Evolutionary conservation across 2,888 invertebrate species (phyloP).

Genomic region (Melinaea menophilus): DNA sequence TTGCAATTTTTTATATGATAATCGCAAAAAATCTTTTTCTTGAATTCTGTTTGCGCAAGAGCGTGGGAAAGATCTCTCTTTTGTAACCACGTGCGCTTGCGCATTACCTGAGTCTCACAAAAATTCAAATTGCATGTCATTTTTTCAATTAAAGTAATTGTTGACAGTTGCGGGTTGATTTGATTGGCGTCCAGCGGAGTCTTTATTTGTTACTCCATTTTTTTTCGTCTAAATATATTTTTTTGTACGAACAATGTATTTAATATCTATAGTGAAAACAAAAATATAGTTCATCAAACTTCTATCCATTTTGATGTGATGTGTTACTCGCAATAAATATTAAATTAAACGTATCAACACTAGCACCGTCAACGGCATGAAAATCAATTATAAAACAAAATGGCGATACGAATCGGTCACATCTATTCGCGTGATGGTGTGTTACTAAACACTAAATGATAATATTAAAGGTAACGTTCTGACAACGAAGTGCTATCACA

Average conservation of each 20-base stretch:
- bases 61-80: slow-evolving; percentile 55
- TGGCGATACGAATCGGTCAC: slow-evolving; percentile 29
- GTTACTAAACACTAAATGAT: slow-evolving; percentile 22
- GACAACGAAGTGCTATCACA: slow-evolving; percentile 12
- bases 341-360: slow-evolving; percentile 7
- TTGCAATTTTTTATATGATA: slow-evolving; percentile 55
- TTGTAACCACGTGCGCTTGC: slow-evolving; percentile 48
- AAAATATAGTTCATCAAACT: not conserved
- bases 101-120: slow-evolving; percentile 51
- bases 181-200: slow-evolving; percentile 45
- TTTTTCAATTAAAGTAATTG: slow-evolving; percentile 37
- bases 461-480: slow-evolving; percentile 26
- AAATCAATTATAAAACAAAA: slow-evolving; percentile 16
- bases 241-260: too few species aligned
- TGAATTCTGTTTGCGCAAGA: slow-evolving; percentile 52
- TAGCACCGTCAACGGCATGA: not conserved
- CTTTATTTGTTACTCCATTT: slow-evolving; percentile 14
- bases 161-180: slow-evolving; percentile 41
- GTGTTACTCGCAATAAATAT: not conserved
- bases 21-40: slow-evolving; percentile 46
- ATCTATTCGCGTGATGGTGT: slow-evolving; percentile 25
- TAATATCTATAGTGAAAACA: too few species aligned
- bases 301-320: too few species aligned
- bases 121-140: slow-evolving; percentile 22
- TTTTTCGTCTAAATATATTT: not conserved